Conservation (phyloP, 2,888 invertebrate genomes). For the Nomada flava region DNA sequence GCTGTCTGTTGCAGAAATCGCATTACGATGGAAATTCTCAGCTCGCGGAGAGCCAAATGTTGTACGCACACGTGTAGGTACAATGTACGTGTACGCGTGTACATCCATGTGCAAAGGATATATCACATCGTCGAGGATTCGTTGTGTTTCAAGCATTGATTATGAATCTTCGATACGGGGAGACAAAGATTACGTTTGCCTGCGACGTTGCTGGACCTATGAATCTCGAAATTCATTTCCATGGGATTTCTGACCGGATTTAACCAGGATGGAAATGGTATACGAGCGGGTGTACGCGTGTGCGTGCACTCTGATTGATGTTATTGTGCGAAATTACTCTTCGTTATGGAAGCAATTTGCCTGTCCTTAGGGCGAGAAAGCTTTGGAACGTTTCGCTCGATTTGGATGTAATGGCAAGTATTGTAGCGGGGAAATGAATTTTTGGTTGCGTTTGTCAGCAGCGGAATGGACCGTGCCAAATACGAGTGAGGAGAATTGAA, state of each 20-base stretch:
- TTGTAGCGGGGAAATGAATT: conserved; percentile 1
- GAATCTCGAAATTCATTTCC: conserved; percentile 12
- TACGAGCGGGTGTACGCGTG: background rate
- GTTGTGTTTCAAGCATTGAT: conserved; percentile 29
- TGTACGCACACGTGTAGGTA: no score
- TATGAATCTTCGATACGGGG: conserved; percentile 2
- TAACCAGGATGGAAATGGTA: background rate
- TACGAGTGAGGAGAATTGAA: no score
- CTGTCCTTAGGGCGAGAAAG: background rate
- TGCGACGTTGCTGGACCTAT: background rate
- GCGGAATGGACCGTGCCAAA: no score
- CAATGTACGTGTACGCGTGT: no score
- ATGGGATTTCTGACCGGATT: background rate
- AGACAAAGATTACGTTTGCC: conserved; percentile 8
- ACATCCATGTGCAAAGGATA: background rate
- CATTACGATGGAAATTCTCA: conserved; percentile 30
- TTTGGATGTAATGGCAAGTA: no score
- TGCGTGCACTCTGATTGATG: background rate
- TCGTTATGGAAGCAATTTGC: conserved; percentile 13
- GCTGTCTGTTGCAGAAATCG: conserved; percentile 55
- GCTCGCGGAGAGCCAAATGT: background rate
- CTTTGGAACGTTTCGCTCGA: background rate
- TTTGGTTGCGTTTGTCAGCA: background rate
- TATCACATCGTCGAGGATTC: background rate
- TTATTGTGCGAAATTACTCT: conserved; percentile 9